phyloP scores from a whole-genome alignment of 1,140 invertebrate genomes.

The Tetramorium parvispinum region DNA sequence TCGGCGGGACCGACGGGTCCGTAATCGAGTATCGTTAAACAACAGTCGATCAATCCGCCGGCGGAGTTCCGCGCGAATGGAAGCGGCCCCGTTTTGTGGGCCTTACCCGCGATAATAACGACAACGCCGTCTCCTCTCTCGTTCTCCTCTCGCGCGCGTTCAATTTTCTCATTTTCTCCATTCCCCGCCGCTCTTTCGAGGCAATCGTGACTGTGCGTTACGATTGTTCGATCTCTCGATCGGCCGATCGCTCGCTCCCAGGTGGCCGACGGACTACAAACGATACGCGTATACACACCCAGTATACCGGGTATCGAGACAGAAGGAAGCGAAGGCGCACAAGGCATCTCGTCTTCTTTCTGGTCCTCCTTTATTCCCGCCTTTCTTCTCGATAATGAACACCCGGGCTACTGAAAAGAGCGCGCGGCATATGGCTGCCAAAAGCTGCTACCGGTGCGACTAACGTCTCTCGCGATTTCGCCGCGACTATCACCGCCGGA shows the following conservation, averaged over 20 bases:
- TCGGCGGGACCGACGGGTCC: constrained; percentile 40
- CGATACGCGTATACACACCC: constrained; percentile 71
- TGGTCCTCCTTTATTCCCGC: constrained; percentile 41
- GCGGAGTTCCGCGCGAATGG: constrained; percentile 63
- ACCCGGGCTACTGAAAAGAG: constrained; percentile 65
- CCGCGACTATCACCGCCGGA: not conserved
- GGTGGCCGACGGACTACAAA: constrained; percentile 72
- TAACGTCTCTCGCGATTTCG: constrained; percentile 29
- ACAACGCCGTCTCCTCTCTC: constrained; percentile 6
- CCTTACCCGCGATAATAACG: constrained; percentile 63
- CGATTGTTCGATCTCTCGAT: constrained; percentile 74
- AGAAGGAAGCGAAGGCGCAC: constrained; percentile 44
- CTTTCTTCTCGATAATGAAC: constrained; percentile 63
- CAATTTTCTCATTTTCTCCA: constrained; percentile 63
- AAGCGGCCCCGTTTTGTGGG: constrained; percentile 61
- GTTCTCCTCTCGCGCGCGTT: constrained; percentile 35
- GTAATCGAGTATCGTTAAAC: constrained; percentile 71
- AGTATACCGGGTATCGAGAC: constrained; percentile 36
- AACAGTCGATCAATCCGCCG: constrained; percentile 54
- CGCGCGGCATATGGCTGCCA: constrained; percentile 56
- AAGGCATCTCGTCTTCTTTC: constrained; percentile 42
- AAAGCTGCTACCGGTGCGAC: constrained; percentile 31
- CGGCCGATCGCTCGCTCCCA: constrained; percentile 64
- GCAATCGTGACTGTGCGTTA: constrained; percentile 77
- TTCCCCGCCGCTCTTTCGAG: constrained; percentile 56